Evolutionary conservation across 2,888 invertebrate genomes (phyloP), one percentile per base, ranked within the genome.

Genomic region (Nemurella pictetii): DNA sequence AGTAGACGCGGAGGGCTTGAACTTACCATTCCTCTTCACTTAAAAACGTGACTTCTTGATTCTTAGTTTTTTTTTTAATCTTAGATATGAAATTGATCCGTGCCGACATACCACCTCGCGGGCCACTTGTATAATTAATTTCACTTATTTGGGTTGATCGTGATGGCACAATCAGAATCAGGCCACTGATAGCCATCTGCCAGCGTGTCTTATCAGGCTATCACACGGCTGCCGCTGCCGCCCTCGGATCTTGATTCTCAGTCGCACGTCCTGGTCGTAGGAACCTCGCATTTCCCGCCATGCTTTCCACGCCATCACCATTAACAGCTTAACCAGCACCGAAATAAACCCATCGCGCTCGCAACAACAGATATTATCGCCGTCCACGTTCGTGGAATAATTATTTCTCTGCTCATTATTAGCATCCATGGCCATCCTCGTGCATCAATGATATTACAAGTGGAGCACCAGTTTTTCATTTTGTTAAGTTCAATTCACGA

Each of bases 331-430:
- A 55, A 12, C 20, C 55, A 2, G 55, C 55, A 55, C 55, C 55
- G 2, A 55, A 55, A 55, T 55, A 55, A 55, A 55, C 9, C 55
- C 55, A 55, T 55, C 3, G 20, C 12, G 1, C 12, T 12, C 32
- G 75, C 78, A 74, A 78, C 78, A 29, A 15, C 55, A 35, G 55
- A 82, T 55, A 55, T 82, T 55, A 82, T 82, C 28, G 1, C 82
- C 27, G 12, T 9, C n/a, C n/a, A n/a, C 20, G 28, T 72, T 15
- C 82, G 27, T 82, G 82, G 82, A 82, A 82, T 82, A 82, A 82
- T 82, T 82, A 82, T 55, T 29, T 27, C 28, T 72, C 25, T 4
- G 29, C 28, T 72, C 82, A 78, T 78, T 78, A 78, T 30, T 78
- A 78, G 5, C 20, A 27, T 0, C 5, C 28, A 27, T 78, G 12